Evolutionary conservation across 2,113 vertebrate species (phyloP).

Genomic region (Chaetops frenatus): DNA sequence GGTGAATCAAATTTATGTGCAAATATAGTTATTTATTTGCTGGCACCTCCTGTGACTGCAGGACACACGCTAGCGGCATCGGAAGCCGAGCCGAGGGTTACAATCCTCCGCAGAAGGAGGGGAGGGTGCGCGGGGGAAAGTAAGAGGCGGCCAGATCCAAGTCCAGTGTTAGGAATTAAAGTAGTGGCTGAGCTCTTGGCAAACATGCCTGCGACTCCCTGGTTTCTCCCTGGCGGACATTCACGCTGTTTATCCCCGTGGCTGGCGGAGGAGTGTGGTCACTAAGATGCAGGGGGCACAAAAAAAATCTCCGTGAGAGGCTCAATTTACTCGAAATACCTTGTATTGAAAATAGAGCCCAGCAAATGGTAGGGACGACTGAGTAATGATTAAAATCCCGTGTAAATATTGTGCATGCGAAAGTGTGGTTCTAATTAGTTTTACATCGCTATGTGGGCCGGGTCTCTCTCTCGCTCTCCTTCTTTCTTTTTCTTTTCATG

Average conservation of each 20-base stretch:
- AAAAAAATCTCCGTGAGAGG: neutral
- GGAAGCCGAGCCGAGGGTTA: slow-evolving; percentile 32
- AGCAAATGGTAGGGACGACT: neutral
- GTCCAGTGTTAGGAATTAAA: slow-evolving; percentile 74
- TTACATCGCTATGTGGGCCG: slow-evolving; percentile 38
- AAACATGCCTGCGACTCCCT: neutral
- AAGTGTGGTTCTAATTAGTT: slow-evolving; percentile 74
- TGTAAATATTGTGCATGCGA: slow-evolving; percentile 62
- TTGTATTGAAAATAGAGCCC: slow-evolving; percentile 21
- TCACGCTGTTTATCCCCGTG: neutral
- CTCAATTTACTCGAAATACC: slow-evolving; percentile 9
- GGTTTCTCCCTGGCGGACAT: neutral
- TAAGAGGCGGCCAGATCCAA: slow-evolving; percentile 62
- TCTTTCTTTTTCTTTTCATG: slow-evolving; percentile 29
- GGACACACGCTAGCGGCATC: neutral
- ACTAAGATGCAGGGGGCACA: neutral
- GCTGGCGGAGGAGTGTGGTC: neutral
- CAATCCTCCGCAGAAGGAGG: neutral
- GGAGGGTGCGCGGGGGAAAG: neutral
- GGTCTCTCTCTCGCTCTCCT: neutral
- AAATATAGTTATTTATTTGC: slow-evolving; percentile 28
- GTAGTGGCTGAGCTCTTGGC: neutral
- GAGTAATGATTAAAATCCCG: slow-evolving; percentile 66
- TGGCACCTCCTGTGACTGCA: neutral
- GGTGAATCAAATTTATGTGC: slow-evolving; percentile 11